phyloP scores from a whole-genome alignment of 2,113 vertebrate genomes.

The Odocoileus hemionus region DNA sequence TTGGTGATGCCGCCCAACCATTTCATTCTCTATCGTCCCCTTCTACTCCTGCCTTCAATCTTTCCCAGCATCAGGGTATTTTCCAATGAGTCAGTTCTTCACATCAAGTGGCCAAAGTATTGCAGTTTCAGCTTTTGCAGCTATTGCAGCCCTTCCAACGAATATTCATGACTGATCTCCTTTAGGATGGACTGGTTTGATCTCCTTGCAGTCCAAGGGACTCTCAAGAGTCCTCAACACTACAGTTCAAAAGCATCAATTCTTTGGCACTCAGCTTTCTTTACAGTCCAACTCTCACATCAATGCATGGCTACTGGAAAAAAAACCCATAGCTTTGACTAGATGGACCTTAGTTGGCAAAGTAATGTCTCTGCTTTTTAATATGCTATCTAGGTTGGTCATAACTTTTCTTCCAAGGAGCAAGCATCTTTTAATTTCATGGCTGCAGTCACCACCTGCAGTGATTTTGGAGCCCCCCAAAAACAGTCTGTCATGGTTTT shows the following conservation, averaged over 20 bases:
- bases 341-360: background rate
- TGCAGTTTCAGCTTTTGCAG: background rate
- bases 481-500: background rate
- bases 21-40: background rate
- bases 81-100: background rate
- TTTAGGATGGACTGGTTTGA: background rate
- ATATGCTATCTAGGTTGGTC: background rate
- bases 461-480: background rate
- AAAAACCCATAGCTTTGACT: background rate
- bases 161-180: background rate
- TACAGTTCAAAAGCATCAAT: background rate
- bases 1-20: background rate
- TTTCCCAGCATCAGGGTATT: background rate
- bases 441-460: background rate
- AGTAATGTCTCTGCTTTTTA: background rate
- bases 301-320: background rate
- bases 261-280: background rate
- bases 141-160: background rate
- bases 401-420: background rate
- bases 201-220: background rate
- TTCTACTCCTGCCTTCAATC: background rate
- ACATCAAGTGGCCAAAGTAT: background rate
- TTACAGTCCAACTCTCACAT: background rate
- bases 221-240: background rate
- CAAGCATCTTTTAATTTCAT: background rate